Evolutionary conservation across 37 sponge, comb jelly and placozoan species (phyloP).

Genomic region (Agelas oroides): DNA sequence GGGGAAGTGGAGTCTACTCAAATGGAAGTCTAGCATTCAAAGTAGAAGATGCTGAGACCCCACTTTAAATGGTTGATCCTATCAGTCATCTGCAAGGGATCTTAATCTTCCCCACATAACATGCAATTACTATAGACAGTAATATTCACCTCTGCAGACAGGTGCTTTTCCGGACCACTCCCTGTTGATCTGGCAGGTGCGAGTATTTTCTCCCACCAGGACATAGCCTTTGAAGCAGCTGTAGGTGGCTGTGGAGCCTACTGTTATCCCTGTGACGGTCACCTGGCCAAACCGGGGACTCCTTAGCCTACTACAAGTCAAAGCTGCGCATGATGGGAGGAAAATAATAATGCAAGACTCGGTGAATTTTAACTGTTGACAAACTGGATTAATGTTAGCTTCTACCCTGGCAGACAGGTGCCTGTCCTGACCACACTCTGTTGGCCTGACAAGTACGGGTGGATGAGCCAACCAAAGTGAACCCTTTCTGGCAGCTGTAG

Average conservation of each 20-base stretch:
- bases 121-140: too few relatives aligned
- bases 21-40: too few relatives aligned
- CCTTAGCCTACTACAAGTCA: too few relatives aligned
- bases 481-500: slow-evolving; percentile 63
- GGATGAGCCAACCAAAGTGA: slow-evolving; percentile 32
- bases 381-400: neutral
- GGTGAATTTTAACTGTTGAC: too few relatives aligned
- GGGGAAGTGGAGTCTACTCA: too few relatives aligned
- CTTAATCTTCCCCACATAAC: too few relatives aligned
- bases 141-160: neutral
- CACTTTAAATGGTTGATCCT: too few relatives aligned
- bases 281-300: neutral
- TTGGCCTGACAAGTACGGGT: slow-evolving; percentile 32
- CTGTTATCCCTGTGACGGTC: too few relatives aligned
- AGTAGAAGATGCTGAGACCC: too few relatives aligned
- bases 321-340: too few relatives aligned
- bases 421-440: slow-evolving; percentile 52
- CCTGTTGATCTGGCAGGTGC: slow-evolving; percentile 1
- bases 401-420: slow-evolving; percentile 46
- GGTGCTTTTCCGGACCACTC: slow-evolving; percentile 40
- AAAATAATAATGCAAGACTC: too few relatives aligned
- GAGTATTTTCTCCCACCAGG: slow-evolving; percentile 4
- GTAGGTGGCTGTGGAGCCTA: slow-evolving; percentile 33
- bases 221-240: slow-evolving; percentile 45
- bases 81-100: too few relatives aligned